phyloP scores from a whole-genome alignment of 2,797 vertebrate genomes.

The Coranthus polyacanthus region DNA sequence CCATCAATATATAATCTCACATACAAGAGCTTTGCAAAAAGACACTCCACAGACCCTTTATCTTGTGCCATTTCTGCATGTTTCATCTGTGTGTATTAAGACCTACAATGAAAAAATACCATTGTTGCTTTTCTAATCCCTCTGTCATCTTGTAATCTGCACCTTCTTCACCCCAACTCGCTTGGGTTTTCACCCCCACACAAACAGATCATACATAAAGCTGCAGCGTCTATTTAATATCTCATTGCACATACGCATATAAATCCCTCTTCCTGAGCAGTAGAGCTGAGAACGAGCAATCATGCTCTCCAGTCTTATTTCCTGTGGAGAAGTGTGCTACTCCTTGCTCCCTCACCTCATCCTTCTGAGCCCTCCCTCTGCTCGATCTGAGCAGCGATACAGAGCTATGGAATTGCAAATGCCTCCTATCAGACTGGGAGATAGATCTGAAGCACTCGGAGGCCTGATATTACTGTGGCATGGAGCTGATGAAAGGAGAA shows the following conservation, averaged over 20 bases:
- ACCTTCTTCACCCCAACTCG: slow-evolving; percentile 23
- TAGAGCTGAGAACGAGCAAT: slow-evolving; percentile 40
- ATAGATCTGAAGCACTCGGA: slow-evolving; percentile 51
- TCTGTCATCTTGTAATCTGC: slow-evolving; percentile 25
- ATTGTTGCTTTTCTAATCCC: slow-evolving; percentile 39
- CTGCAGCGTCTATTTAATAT: slow-evolving; percentile 48
- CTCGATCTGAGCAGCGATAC: slow-evolving; percentile 36
- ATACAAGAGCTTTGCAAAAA: neutral
- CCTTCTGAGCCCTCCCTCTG: slow-evolving; percentile 12
- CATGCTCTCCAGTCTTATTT: slow-evolving; percentile 52
- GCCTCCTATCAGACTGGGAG: slow-evolving; percentile 54
- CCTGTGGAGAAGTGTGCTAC: slow-evolving; percentile 23
- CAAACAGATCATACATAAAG: slow-evolving; percentile 31
- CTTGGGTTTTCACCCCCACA: slow-evolving; percentile 18
- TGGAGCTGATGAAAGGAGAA: slow-evolving; percentile 74
- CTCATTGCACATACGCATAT: slow-evolving; percentile 32
- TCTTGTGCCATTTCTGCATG: neutral
- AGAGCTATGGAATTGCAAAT: slow-evolving; percentile 66
- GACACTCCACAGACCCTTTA: slow-evolving; percentile 4
- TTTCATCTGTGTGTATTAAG: slow-evolving; percentile 10
- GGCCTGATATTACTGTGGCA: slow-evolving; percentile 60
- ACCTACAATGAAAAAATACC: neutral
- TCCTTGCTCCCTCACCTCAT: slow-evolving; percentile 35
- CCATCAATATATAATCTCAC: slow-evolving; percentile 22
- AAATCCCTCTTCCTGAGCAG: slow-evolving; percentile 50